phyloP scores from a whole-genome alignment of 2,888 invertebrate species.

The Apomyelois bistriatella region DNA sequence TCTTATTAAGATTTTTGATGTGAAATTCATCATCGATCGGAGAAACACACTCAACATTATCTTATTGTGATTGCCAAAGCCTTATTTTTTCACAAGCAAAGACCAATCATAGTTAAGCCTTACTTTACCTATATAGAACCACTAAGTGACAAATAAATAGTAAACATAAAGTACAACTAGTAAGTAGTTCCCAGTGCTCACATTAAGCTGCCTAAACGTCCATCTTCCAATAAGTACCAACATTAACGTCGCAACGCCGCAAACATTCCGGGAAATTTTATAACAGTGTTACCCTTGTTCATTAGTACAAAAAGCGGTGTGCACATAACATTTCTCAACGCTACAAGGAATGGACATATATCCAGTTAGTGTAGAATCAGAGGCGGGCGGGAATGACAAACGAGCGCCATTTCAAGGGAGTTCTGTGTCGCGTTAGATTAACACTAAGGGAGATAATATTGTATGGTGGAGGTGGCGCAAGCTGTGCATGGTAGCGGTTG shows the following conservation, averaged over 20 bases:
- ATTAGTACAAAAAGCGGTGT: conserved; percentile 6
- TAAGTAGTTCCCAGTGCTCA: neutral
- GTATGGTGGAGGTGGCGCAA: neutral
- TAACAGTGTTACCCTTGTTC: conserved; percentile 4
- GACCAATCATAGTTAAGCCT: no score
- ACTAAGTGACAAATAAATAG: no score
- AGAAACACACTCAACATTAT: no score
- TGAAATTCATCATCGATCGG: no score
- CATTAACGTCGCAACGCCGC: neutral
- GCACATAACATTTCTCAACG: conserved; percentile 1
- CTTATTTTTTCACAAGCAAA: no score
- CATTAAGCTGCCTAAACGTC: neutral
- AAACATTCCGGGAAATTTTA: neutral
- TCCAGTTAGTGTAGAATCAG: neutral
- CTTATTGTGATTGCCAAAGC: no score
- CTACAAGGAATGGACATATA: neutral
- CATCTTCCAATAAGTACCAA: neutral
- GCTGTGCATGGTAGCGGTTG: no score
- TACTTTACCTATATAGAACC: no score
- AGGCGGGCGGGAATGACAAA: conserved; percentile 11
- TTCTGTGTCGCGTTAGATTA: conserved; percentile 12
- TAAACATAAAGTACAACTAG: no score
- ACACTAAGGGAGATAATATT: neutral
- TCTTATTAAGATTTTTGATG: no score
- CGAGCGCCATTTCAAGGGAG: conserved; percentile 4